These are phyloP conservation scores for Neodiprion pinetum DNA, from an alignment of 1,140 invertebrate species.

Conservation along the genomic window DNA sequence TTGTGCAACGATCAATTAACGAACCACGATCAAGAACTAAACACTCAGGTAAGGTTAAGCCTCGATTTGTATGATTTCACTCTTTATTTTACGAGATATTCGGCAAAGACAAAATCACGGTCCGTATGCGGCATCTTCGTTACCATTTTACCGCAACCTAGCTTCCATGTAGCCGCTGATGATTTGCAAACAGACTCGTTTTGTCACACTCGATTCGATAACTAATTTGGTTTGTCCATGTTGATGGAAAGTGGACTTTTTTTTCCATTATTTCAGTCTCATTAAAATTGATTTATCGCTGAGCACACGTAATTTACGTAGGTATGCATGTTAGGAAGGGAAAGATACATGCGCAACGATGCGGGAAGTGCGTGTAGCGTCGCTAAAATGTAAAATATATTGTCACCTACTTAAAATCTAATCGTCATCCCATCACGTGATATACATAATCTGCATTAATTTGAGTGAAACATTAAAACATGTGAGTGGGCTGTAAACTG, in stretches of 20 bases:
- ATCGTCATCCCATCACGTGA: background rate
- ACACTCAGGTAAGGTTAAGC: background rate
- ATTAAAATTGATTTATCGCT: background rate
- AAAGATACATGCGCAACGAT: background rate
- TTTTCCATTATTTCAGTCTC: background rate
- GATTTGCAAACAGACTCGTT: too few species aligned
- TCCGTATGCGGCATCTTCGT: background rate
- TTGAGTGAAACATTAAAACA: background rate
- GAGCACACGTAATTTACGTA: too few species aligned
- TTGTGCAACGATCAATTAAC: background rate
- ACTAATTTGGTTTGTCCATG: too few species aligned
- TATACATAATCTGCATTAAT: constrained; percentile 2
- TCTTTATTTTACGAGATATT: background rate
- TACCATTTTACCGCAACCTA: background rate
- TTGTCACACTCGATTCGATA: background rate
- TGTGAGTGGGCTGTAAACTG: too few species aligned
- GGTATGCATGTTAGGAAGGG: too few species aligned
- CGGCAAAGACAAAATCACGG: background rate
- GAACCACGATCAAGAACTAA: background rate
- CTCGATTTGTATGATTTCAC: background rate
- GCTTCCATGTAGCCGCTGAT: background rate
- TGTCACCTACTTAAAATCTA: background rate
- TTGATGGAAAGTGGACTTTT: background rate
- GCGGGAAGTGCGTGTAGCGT: background rate
- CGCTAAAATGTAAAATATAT: background rate